A percentile compares a stretch with the other conserved stretches of the same genome.
phyloP scores from a whole-genome alignment of 2,888 invertebrate genomes.

The Caenorhabditis imperialis region DNA sequence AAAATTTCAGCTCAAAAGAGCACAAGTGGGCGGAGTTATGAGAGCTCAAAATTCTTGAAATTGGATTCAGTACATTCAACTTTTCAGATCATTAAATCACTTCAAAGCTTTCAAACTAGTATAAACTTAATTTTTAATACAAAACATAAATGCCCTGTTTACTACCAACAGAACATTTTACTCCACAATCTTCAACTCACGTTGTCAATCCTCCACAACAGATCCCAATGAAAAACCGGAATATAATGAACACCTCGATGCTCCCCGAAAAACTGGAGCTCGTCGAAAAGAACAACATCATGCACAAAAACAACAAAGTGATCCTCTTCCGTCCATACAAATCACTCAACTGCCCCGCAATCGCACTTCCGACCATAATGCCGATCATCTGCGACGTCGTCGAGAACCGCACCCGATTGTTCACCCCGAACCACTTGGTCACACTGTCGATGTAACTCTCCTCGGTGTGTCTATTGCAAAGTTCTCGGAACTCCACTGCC shows the following conservation, averaged over 20 bases:
- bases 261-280: conserved; percentile 54
- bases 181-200: no score
- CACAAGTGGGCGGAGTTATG: no score
- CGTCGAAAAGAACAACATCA: conserved; percentile 56
- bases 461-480: conserved; percentile 47
- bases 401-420: conserved; percentile 58
- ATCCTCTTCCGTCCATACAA: conserved; percentile 63
- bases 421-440: conserved; percentile 52
- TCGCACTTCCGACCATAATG: conserved; percentile 59
- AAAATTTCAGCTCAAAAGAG: no score
- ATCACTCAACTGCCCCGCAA: conserved; percentile 64
- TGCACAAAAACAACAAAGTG: conserved; percentile 48
- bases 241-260: conserved; percentile 60
- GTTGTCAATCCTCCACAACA: conserved; percentile 61
- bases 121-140: no score
- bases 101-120: no score
- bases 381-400: conserved; percentile 68
- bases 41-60: no score
- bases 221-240: conserved; percentile 66
- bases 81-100: no score
- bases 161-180: no score
- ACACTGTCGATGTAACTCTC: conserved; percentile 33
- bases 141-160: no score
- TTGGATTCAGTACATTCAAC: no score
- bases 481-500: conserved; percentile 59